These are phyloP conservation scores for Leguminivora glycinivorella DNA, from an alignment of 1,140 invertebrate species.

Conservation along the genomic window DNA sequence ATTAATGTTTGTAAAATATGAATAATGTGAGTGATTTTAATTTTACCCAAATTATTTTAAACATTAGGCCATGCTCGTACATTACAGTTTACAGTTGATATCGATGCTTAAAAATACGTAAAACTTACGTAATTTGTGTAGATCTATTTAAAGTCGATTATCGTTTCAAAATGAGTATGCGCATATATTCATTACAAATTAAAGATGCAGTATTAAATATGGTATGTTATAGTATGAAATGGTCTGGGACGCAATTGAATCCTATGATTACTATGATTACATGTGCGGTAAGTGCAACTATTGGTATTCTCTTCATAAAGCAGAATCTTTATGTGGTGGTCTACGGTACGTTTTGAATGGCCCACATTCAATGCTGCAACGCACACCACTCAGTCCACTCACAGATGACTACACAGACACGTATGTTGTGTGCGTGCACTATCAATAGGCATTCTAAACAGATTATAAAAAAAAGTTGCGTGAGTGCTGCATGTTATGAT, in stretches of 20 bases:
- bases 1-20: no score
- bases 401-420: slow-evolving; percentile 47
- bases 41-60: no score
- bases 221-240: background rate
- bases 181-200: no score
- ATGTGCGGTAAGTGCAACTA: background rate
- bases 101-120: no score
- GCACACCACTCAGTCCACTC: slow-evolving; percentile 45
- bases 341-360: slow-evolving; percentile 32
- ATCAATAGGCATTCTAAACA: background rate
- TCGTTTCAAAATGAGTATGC: no score
- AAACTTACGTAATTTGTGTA: no score
- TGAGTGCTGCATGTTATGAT: background rate
- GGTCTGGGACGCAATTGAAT: background rate
- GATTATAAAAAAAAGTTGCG: background rate
- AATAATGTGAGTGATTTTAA: no score
- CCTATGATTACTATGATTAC: background rate
- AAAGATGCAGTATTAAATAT: background rate
- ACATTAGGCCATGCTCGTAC: no score
- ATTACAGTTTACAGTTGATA: no score
- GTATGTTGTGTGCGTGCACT: slow-evolving; percentile 28
- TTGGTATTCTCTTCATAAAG: background rate
- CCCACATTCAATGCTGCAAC: slow-evolving; percentile 45
- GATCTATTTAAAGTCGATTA: no score
- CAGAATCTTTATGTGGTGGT: background rate